A percentile compares a stretch with the other conserved stretches of the same genome.
These are phyloP conservation scores for Myotis yumanensis DNA, from an alignment of 2,113 vertebrate species.

Conservation along the genomic window DNA sequence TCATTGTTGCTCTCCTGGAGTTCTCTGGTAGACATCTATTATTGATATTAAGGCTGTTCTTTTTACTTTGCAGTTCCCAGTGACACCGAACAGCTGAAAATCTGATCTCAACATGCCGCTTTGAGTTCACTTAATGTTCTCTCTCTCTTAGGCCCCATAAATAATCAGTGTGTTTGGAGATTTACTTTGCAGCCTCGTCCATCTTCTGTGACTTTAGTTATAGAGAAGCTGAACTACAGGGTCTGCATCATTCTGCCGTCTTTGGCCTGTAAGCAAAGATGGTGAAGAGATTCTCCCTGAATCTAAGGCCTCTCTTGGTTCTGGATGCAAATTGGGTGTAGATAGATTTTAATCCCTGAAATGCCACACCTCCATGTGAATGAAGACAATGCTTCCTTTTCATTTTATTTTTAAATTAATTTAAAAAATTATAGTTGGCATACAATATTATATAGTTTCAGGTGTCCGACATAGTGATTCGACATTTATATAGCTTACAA, in stretches of 20 bases:
- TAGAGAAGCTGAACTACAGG: not conserved
- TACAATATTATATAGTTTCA: not conserved
- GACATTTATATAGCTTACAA: not conserved
- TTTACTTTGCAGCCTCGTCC: not conserved
- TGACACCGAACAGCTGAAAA: slow-evolving; percentile 55
- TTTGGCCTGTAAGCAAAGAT: not conserved
- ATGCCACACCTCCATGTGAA: not conserved
- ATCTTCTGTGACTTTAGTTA: not conserved
- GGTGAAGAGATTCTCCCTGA: not conserved
- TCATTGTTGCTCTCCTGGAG: not conserved
- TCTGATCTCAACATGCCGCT: not conserved
- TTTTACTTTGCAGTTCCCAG: slow-evolving; percentile 49
- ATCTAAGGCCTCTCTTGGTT: not conserved
- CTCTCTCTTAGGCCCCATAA: slow-evolving; percentile 40
- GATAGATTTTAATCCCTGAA: not conserved
- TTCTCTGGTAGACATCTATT: slow-evolving; percentile 40
- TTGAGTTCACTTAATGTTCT: slow-evolving; percentile 39
- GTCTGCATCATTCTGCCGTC: not conserved
- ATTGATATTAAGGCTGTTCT: slow-evolving; percentile 51
- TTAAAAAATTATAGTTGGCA: not conserved
- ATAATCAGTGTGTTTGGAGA: slow-evolving; percentile 36
- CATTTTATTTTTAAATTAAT: not conserved
- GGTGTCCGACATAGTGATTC: not conserved
- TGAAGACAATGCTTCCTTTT: not conserved
- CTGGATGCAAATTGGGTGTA: not conserved